Conservation (phyloP, 1,140 invertebrate genomes). For the Pogonognathellus flavescens region DNA sequence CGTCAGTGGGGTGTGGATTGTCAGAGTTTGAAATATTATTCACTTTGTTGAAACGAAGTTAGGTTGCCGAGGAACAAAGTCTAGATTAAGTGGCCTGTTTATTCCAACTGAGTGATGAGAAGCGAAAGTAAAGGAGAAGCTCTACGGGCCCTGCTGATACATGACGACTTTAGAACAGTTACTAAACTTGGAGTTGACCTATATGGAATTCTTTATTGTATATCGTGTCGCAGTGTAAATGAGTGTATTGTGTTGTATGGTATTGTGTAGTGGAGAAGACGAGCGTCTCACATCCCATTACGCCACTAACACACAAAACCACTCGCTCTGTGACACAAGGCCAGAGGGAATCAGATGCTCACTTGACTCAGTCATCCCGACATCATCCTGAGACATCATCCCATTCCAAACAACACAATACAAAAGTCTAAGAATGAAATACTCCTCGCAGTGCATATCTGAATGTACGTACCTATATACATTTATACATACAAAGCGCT, state of each 20-base stretch:
- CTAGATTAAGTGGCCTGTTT: background rate
- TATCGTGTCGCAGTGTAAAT: conserved; percentile 20
- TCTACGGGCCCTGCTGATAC: background rate
- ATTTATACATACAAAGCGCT: too few species aligned
- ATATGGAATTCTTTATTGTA: conserved; percentile 1
- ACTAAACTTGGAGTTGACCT: conserved; percentile 18
- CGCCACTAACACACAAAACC: conserved; percentile 43
- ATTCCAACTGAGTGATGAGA: background rate
- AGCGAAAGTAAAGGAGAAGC: background rate
- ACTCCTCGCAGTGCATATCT: too few species aligned
- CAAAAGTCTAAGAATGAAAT: too few species aligned
- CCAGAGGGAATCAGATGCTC: conserved; percentile 37
- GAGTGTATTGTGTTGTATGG: conserved; percentile 24
- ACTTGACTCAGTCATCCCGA: background rate
- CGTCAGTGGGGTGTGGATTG: too few species aligned
- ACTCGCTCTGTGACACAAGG: conserved; percentile 43
- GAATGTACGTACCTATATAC: too few species aligned
- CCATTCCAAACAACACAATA: too few species aligned
- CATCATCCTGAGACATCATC: too few species aligned
- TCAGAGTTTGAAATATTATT: too few species aligned
- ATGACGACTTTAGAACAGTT: background rate
- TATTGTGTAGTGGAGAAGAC: background rate
- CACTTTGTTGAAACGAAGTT: background rate
- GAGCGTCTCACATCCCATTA: conserved; percentile 32
- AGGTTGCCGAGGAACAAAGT: background rate